A percentile compares a stretch with the other conserved stretches of the same genome.
Evolutionary conservation across 35 echinoderm and acorn worm genomes (phyloP).

Genomic region (Eucidaris tribuloides): DNA sequence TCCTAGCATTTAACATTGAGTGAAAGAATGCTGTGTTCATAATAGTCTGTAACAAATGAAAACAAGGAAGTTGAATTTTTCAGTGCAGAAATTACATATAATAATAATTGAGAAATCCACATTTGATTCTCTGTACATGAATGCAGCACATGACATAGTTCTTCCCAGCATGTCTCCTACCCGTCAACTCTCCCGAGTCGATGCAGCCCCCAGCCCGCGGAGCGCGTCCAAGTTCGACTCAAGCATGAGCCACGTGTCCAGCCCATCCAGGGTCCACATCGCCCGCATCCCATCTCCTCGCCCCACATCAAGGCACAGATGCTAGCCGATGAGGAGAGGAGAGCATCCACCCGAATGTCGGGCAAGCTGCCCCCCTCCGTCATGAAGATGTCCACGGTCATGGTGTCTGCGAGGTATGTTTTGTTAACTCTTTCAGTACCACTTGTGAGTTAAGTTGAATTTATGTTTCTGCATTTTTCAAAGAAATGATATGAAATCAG

Average conservation of each 20-base stretch:
- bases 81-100: not conserved
- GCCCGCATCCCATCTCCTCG: constrained; percentile 41
- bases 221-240: constrained; percentile 3
- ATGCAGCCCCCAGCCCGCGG: not conserved
- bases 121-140: not conserved
- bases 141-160: not conserved
- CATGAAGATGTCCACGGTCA: constrained; percentile 86
- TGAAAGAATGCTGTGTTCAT: not conserved
- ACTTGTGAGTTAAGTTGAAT: not conserved
- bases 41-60: not conserved
- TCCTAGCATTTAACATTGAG: not conserved
- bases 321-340: not conserved
- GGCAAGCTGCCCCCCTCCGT: constrained; percentile 51
- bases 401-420: constrained; percentile 66
- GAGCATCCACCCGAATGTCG: constrained; percentile 26
- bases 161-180: not conserved
- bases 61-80: not conserved
- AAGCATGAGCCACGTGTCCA: not conserved
- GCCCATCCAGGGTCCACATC: constrained; percentile 7
- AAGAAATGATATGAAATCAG: too few relatives aligned
- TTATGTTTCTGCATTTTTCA: too few relatives aligned
- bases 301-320: constrained; percentile 19
- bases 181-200: not conserved
- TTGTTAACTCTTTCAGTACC: not conserved
- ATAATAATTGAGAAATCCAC: not conserved